These are phyloP conservation scores for Triplophysa yarkandensis DNA, from an alignment of 2,797 vertebrate species.

Conservation along the genomic window DNA sequence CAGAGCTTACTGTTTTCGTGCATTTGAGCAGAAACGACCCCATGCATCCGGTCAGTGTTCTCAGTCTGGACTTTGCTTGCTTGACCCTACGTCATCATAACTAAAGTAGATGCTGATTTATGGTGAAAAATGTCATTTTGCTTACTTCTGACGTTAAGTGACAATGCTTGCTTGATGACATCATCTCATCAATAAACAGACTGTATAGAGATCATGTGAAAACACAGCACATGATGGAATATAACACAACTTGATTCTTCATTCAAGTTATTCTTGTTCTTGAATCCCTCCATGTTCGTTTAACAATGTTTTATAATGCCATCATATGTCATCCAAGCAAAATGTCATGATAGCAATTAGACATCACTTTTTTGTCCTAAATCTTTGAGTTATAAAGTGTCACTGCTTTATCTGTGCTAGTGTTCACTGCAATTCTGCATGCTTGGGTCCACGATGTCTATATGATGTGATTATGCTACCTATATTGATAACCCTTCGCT, in stretches of 20 bases:
- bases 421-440: background rate
- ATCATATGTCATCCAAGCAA: background rate
- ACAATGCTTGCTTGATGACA: slow-evolving; percentile 16
- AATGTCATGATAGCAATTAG: background rate
- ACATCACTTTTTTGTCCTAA: background rate
- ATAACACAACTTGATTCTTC: background rate
- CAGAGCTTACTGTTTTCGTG: background rate
- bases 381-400: background rate
- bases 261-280: background rate
- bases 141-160: no score
- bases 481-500: background rate
- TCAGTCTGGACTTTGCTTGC: slow-evolving; percentile 66
- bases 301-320: background rate
- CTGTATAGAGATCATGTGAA: slow-evolving; percentile 19
- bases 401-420: background rate
- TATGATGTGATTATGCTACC: background rate
- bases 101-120: slow-evolving; percentile 52
- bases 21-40: slow-evolving; percentile 23
- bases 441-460: background rate
- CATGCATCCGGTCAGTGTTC: slow-evolving; percentile 26
- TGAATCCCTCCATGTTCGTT: background rate
- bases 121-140: slow-evolving; percentile 49
- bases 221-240: slow-evolving; percentile 4
- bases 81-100: slow-evolving; percentile 66
- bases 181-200: slow-evolving; percentile 12